Percentiles rank a stretch among this genome's conserved stretches.
These are phyloP conservation scores for Augiades crinisus DNA, from an alignment of 2,888 invertebrate genomes.

Conservation along the genomic window DNA sequence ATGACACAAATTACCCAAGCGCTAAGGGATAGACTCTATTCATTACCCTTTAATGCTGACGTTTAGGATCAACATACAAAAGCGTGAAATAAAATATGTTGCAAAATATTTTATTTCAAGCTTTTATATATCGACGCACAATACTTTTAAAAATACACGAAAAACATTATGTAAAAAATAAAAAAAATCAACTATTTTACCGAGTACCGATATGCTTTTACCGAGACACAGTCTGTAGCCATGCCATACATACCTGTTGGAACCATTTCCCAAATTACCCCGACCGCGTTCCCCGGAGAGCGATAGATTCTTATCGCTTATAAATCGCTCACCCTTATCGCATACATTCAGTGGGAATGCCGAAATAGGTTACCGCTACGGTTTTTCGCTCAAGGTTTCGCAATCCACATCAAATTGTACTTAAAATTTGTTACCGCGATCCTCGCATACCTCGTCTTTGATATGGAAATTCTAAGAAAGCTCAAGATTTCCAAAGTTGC, in stretches of 20 bases:
- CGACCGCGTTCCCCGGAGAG: constrained; percentile 37
- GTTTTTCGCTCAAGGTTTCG: constrained; percentile 29
- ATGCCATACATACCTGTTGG: constrained; percentile 9
- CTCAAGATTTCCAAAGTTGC: not conserved
- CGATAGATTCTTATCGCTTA: constrained; percentile 53
- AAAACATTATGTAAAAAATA: not conserved
- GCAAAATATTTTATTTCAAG: no score
- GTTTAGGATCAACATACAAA: no score
- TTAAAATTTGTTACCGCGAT: constrained; percentile 25
- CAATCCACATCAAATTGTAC: constrained; percentile 26
- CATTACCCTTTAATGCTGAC: no score
- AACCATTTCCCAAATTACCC: constrained; percentile 43
- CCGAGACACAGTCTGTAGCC: not conserved
- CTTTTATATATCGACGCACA: no score
- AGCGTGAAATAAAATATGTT: no score
- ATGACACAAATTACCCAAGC: no score
- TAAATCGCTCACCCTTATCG: constrained; percentile 53
- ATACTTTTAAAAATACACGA: not conserved
- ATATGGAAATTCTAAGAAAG: constrained; percentile 11
- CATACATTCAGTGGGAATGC: constrained; percentile 41
- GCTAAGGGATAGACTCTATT: no score
- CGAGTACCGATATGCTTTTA: not conserved
- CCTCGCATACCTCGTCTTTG: constrained; percentile 8
- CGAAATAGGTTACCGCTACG: constrained; percentile 41
- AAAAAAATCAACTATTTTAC: not conserved